Conservation (phyloP, 2,797 vertebrate species). For the Sebastes umbrosus region DNA sequence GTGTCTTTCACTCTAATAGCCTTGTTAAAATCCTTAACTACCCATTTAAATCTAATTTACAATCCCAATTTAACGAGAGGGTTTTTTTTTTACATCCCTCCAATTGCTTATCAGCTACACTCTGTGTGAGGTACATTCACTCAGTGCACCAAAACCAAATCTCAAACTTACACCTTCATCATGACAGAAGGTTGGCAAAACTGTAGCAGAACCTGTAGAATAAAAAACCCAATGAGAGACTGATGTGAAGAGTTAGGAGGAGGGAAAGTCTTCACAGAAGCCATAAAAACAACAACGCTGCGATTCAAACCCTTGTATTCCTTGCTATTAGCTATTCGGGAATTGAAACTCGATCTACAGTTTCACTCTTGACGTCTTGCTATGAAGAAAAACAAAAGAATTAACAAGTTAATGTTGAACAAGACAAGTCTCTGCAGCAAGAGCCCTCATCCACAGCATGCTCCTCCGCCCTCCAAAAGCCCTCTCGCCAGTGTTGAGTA, state of each 20-base stretch:
- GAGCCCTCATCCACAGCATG: neutral
- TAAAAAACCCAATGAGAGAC: conserved; percentile 1
- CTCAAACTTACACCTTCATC: neutral
- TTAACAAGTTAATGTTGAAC: neutral
- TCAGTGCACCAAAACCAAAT: neutral
- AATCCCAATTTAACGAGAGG: conserved; percentile 22
- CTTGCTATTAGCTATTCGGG: neutral
- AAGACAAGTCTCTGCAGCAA: conserved; percentile 48
- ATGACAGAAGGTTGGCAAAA: conserved; percentile 8
- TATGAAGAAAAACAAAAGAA: neutral
- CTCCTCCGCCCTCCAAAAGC: neutral
- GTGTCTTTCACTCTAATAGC: neutral
- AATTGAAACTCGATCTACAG: conserved; percentile 20
- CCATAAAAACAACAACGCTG: neutral
- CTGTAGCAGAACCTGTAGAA: neutral
- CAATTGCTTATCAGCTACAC: conserved; percentile 16
- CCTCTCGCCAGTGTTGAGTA: conserved; percentile 10
- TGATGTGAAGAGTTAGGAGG: neutral
- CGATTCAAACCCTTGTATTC: neutral
- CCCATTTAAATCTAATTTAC: conserved; percentile 37
- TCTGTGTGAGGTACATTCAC: conserved; percentile 3
- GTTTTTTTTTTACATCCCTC: neutral
- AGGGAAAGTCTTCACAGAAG: neutral
- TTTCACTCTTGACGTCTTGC: neutral
- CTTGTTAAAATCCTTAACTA: conserved; percentile 49